Conservation (phyloP, 1,140 invertebrate genomes). For the Anagrus nilaparvatae region DNA sequence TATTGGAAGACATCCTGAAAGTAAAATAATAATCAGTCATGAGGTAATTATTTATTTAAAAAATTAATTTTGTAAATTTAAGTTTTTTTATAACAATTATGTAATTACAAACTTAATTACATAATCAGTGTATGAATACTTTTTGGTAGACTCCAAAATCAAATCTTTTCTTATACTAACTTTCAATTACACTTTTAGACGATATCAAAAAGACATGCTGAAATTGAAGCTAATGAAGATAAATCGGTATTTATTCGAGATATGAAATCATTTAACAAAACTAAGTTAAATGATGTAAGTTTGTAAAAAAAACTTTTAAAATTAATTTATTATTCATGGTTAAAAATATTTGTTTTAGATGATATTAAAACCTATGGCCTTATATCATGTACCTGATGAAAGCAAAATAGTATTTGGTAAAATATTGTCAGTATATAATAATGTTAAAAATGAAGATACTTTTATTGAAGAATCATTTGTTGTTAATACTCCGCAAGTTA, state of each 20-base stretch:
- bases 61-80: conserved; percentile 4
- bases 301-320: too few relatives aligned
- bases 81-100: too few relatives aligned
- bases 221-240: conserved; percentile 27
- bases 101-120: too few relatives aligned
- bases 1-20: conserved; percentile 18
- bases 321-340: conserved; percentile 1
- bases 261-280: conserved; percentile 31
- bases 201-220: conserved; percentile 33
- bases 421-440: conserved; percentile 16
- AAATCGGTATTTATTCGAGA: conserved; percentile 29
- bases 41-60: conserved; percentile 15
- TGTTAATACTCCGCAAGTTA: conserved; percentile 19
- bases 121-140: too few relatives aligned
- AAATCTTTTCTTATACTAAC: too few relatives aligned
- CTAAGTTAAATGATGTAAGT: conserved; percentile 32
- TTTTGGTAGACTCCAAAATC: too few relatives aligned
- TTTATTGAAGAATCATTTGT: conserved; percentile 13
- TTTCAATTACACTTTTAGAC: conserved; percentile 31
- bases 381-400: conserved; percentile 27
- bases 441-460: background rate
- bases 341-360: conserved; percentile 18
- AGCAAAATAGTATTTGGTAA: conserved; percentile 24
- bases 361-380: conserved; percentile 19
- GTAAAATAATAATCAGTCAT: conserved; percentile 16